These are phyloP conservation scores for Cladopsammia gracilis DNA, from an alignment of 64 coral and sea anemone genomes.

Conservation along the genomic window DNA sequence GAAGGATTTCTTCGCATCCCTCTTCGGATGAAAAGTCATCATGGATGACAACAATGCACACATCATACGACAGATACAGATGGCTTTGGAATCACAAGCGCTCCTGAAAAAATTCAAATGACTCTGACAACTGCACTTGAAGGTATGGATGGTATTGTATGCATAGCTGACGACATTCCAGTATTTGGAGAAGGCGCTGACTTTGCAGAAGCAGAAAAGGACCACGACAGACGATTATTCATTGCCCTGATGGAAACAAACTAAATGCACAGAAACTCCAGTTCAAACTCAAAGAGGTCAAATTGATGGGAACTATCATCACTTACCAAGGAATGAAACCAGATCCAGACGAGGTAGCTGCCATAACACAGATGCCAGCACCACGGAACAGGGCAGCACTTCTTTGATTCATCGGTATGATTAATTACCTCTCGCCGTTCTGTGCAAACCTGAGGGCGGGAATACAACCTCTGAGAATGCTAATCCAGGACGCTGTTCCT, in stretches of 20 bases:
- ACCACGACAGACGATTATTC: constrained; percentile 22
- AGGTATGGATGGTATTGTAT: constrained; percentile 12
- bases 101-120: constrained; percentile 37
- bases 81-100: constrained; percentile 54
- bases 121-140: neutral
- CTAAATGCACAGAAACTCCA: constrained; percentile 41
- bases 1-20: too few species aligned
- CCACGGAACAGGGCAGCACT: constrained; percentile 18
- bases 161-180: constrained; percentile 42
- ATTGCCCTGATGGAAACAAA: constrained; percentile 16
- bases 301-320: too few species aligned
- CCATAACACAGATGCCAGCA: constrained; percentile 29
- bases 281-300: constrained; percentile 33
- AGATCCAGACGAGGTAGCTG: constrained; percentile 40
- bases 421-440: too few species aligned
- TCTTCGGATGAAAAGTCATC: too few species aligned
- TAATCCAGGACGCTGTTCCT: too few species aligned
- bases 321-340: constrained; percentile 58
- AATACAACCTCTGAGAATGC: too few species aligned
- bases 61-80: too few species aligned
- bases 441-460: too few species aligned
- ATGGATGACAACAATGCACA: too few species aligned
- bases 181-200: constrained; percentile 14
- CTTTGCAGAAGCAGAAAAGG: constrained; percentile 28
- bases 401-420: too few species aligned